phyloP scores from a whole-genome alignment of 2,113 vertebrate genomes.

The Marmota flaviventris region DNA sequence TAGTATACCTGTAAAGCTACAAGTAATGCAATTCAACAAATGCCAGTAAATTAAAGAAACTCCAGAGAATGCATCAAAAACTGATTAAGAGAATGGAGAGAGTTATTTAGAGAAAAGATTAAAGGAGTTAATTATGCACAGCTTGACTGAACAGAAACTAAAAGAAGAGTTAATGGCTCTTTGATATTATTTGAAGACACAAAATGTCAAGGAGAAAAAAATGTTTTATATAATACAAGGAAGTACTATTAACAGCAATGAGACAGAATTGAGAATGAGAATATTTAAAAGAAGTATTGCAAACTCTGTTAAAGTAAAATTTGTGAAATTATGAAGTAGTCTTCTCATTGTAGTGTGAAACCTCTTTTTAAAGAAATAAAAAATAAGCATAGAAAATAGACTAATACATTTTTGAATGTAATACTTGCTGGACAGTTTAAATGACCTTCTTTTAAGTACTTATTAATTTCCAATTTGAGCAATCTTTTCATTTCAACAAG shows the following conservation, averaged over 20 bases:
- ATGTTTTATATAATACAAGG: slow-evolving; percentile 54
- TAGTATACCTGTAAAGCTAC: not conserved
- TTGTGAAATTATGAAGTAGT: slow-evolving; percentile 54
- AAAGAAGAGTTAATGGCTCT: slow-evolving; percentile 68
- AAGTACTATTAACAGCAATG: slow-evolving; percentile 41
- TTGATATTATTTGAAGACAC: slow-evolving; percentile 75
- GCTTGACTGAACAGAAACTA: slow-evolving; percentile 71
- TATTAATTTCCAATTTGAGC: slow-evolving; percentile 43
- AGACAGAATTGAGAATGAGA: slow-evolving; percentile 55
- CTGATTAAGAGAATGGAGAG: slow-evolving; percentile 66
- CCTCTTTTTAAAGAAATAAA: slow-evolving; percentile 36
- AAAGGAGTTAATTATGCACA: slow-evolving; percentile 76
- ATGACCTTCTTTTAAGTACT: not conserved
- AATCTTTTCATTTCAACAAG: not conserved
- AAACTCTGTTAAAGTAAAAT: slow-evolving; percentile 62
- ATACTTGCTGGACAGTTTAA: not conserved
- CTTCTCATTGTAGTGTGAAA: slow-evolving; percentile 32
- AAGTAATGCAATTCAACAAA: slow-evolving; percentile 27
- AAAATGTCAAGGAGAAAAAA: slow-evolving; percentile 66
- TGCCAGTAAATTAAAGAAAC: slow-evolving; percentile 41
- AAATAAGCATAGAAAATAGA: not conserved
- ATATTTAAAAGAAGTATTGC: slow-evolving; percentile 51
- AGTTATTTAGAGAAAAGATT: slow-evolving; percentile 71
- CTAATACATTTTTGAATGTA: slow-evolving; percentile 22
- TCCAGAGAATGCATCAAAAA: slow-evolving; percentile 18